Base-by-base conservation (phyloP, 2,797 vertebrate genomes). In the Lagocephalus sceleratus region DNA sequence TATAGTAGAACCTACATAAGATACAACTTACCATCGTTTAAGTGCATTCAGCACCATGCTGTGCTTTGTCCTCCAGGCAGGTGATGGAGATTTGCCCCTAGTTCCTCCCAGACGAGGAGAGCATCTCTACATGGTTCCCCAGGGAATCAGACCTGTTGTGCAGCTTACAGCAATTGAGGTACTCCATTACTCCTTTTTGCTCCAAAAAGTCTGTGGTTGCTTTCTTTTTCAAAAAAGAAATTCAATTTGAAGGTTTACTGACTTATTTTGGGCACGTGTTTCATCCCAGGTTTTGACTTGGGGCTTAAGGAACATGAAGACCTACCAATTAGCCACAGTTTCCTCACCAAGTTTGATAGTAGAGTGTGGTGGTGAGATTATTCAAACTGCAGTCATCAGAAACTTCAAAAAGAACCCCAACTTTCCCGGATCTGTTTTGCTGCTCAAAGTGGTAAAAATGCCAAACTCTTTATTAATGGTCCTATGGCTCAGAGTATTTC, bases 291-390 rank as follows among this genome's bases (percentile, higher is more conserved):
- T 99, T 75, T 86, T 99, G 76, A 94, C 95, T 46, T 99, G 97
- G 97, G 97, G 97, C 7, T 83, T 99, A 79, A 92, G 97, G 74
- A 99, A 98, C 82, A 97, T 99, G 97, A 98, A 96, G 83, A 92
- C 87, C 54, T 99, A 94, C 84, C 96, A 98, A 49, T 70, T 99
- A 84, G 95, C 95, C 49, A 88, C 94, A 1, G 72, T 99, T 46
- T 83, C 86, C 0, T 97, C 94, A 4, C 97, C 97, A 0, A 96
- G 94, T 79, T 89, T 99, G 54, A 72, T 98, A 44, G 92, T 99
- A 66, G 96, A 99, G 76, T 99, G 96, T 26, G 96, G 96, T 2
- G 95, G 94, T 53, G 93, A 94, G 85, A 89, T 89, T 47, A 83
- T 96, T n/a, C 89, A 98, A 73, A 94, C 97, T 0, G 91, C 94